Percentiles rank a stretch among this genome's conserved stretches.
These are phyloP conservation scores for Monodelphis domestica DNA, from an alignment of 2,797 vertebrate genomes.

Conservation along the genomic window DNA sequence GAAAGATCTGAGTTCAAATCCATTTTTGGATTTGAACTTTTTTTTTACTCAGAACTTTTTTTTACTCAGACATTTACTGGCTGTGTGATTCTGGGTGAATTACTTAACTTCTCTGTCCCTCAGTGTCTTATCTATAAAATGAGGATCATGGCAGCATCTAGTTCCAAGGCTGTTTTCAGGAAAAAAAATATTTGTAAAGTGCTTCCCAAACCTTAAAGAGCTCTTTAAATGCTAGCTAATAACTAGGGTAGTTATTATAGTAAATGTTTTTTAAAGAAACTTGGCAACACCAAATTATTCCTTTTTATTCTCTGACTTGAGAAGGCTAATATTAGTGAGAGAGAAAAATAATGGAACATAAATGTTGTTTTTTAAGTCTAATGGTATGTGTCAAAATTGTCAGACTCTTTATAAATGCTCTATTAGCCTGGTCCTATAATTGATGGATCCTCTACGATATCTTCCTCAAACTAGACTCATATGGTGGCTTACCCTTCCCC, in stretches of 20 bases:
- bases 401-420: neutral
- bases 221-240: neutral
- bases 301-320: neutral
- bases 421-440: neutral
- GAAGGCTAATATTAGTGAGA: neutral
- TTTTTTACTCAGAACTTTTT: too few species aligned
- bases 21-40: too few species aligned
- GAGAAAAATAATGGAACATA: neutral
- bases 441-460: neutral
- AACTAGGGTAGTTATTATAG: neutral
- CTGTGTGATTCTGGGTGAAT: too few species aligned
- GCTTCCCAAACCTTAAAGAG: neutral
- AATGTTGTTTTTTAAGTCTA: neutral
- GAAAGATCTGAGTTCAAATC: neutral
- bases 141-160: neutral
- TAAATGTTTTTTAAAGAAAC: neutral
- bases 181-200: neutral
- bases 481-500: neutral
- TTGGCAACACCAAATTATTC: neutral
- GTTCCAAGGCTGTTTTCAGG: neutral
- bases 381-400: neutral
- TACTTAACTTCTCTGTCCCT: too few species aligned
- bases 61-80: neutral
- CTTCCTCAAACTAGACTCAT: neutral
- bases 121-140: neutral